phyloP scores from a whole-genome alignment of 2,888 invertebrate genomes.

The Cerastoderma edule region DNA sequence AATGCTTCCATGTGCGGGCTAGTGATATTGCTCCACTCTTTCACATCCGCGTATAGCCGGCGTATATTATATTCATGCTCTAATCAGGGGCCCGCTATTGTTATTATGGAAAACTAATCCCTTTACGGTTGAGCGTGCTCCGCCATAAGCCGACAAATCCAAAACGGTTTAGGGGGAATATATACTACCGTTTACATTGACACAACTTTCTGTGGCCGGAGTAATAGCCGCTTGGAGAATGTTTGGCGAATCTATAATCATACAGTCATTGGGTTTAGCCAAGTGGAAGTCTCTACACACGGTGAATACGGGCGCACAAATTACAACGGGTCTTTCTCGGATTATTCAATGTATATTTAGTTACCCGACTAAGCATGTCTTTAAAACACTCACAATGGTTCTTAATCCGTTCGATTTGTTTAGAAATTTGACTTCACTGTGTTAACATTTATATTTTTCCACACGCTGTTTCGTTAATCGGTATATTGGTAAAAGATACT shows the following conservation, averaged over 20 bases:
- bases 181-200: conserved; percentile 8
- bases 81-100: conserved; percentile 22
- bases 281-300: background rate
- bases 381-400: too few relatives aligned
- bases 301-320: conserved; percentile 14
- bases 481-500: too few relatives aligned
- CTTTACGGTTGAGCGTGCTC: conserved; percentile 35
- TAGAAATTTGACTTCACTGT: too few relatives aligned
- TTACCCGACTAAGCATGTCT: too few relatives aligned
- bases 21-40: too few relatives aligned
- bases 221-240: background rate
- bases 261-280: conserved; percentile 8
- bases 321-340: background rate
- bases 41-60: too few relatives aligned
- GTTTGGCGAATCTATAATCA: conserved; percentile 7
- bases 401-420: too few relatives aligned
- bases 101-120: conserved; percentile 45
- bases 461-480: too few relatives aligned
- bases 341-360: conserved; percentile 15
- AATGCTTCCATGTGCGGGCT: too few relatives aligned
- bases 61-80: conserved; percentile 21
- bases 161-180: conserved; percentile 33
- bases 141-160: conserved; percentile 32
- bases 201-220: conserved; percentile 21
- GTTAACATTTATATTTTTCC: too few relatives aligned